phyloP scores from a whole-genome alignment of 2,888 invertebrate species.

The Drosophila greeni region DNA sequence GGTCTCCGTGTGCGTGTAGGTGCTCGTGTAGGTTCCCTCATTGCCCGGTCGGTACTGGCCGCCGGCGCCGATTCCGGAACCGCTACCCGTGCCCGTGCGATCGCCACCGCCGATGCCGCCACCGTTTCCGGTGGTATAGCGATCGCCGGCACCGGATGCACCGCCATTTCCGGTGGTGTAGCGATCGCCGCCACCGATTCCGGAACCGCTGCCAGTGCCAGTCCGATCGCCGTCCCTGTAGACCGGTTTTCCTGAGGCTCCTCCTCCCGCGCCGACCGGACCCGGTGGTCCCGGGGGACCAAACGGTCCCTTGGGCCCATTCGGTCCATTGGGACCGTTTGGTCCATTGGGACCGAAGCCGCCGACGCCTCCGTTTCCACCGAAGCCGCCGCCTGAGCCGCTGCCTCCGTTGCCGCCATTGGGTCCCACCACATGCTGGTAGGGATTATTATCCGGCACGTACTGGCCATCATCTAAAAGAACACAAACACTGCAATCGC shows the following conservation, averaged over 20 bases:
- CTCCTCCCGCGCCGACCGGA: conserved; percentile 79
- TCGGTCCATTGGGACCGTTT: conserved; percentile 77
- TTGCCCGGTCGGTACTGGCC: conserved; percentile 36
- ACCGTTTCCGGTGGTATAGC: conserved; percentile 43
- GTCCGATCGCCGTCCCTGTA: conserved; percentile 56
- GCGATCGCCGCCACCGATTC: conserved; percentile 41
- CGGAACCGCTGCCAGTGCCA: conserved; percentile 32
- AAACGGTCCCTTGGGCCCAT: conserved; percentile 75
- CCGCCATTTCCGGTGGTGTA: conserved; percentile 70
- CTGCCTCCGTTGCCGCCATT: conserved; percentile 53
- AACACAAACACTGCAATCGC: conserved; percentile 47
- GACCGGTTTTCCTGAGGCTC: conserved; percentile 76
- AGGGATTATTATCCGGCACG: conserved; percentile 53
- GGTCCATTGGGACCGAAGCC: conserved; percentile 50
- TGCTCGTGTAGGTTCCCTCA: conserved; percentile 51
- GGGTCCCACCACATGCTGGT: conserved; percentile 61
- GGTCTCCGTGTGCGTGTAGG: conserved; percentile 54
- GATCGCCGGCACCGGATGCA: conserved; percentile 50
- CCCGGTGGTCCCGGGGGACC: conserved; percentile 76
- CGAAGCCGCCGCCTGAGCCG: conserved; percentile 41
- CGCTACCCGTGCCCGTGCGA: conserved; percentile 45
- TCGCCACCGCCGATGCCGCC: conserved; percentile 47
- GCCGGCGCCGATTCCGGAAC: conserved; percentile 41
- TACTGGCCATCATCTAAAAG: conserved; percentile 71
- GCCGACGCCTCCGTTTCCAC: conserved; percentile 49